Conservation (phyloP, 2,113 vertebrate genomes). For the Orthonyx spaldingii region DNA sequence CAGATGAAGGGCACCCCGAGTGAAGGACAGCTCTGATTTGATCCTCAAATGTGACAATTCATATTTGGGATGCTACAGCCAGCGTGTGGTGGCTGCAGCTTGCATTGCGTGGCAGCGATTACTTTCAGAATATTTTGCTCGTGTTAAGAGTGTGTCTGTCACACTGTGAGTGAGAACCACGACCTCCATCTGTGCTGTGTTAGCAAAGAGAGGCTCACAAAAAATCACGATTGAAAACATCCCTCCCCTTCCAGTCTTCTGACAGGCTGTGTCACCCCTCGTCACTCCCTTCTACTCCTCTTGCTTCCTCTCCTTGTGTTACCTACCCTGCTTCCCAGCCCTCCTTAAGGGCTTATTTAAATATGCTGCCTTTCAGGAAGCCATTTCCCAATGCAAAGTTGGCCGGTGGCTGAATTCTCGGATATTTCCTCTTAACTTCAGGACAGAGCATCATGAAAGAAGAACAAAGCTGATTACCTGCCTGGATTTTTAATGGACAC, state of each 20-base stretch:
- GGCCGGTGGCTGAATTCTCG: neutral
- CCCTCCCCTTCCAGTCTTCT: neutral
- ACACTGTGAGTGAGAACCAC: neutral
- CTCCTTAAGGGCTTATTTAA: neutral
- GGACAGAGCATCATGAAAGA: neutral
- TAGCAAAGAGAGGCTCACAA: neutral
- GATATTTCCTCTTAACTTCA: neutral
- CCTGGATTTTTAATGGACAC: neutral
- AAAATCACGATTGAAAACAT: neutral
- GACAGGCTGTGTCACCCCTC: neutral
- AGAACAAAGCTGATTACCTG: neutral
- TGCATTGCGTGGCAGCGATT: neutral
- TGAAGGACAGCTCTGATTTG: neutral
- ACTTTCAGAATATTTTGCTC: neutral
- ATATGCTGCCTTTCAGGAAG: neutral
- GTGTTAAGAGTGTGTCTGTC: neutral
- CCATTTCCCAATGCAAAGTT: neutral
- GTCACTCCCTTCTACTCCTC: neutral
- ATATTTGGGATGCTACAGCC: neutral
- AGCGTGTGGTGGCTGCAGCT: neutral
- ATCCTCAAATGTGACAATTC: neutral
- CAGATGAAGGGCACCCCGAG: neutral
- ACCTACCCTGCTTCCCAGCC: neutral
- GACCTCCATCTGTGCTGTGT: constrained; percentile 1
- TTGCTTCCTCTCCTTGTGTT: neutral